Conservation (phyloP, 2,113 vertebrate genomes). For the Albula glossodonta region DNA sequence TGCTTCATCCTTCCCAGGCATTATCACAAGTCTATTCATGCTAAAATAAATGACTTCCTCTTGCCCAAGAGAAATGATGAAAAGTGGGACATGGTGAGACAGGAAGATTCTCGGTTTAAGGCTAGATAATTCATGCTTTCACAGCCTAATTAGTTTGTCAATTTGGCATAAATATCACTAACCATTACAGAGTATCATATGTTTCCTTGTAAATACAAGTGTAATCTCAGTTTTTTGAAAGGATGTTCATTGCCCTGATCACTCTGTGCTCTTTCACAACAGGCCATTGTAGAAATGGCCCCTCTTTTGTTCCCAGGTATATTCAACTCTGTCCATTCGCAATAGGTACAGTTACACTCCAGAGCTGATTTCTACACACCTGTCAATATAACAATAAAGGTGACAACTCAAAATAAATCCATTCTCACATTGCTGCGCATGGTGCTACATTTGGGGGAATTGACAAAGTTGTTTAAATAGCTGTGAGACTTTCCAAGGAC, state of each 20-base stretch:
- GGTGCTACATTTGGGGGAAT: neutral
- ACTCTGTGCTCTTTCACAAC: slow-evolving; percentile 5
- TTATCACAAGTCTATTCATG: slow-evolving; percentile 78
- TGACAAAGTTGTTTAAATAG: neutral
- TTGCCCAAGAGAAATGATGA: slow-evolving; percentile 62
- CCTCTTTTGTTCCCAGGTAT: neutral
- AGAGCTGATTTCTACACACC: neutral
- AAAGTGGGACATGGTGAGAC: slow-evolving; percentile 59
- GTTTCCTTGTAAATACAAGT: slow-evolving; percentile 46
- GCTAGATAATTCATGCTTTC: slow-evolving; percentile 62
- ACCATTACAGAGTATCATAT: slow-evolving; percentile 57
- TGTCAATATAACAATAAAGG: slow-evolving; percentile 5
- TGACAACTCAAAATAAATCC: neutral
- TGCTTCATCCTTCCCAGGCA: slow-evolving; percentile 59
- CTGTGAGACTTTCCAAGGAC: neutral
- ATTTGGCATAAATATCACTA: slow-evolving; percentile 70
- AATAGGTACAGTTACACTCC: neutral
- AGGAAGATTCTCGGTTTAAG: slow-evolving; percentile 60
- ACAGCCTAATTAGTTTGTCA: slow-evolving; percentile 64
- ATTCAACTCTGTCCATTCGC: neutral
- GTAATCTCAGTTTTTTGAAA: slow-evolving; percentile 43
- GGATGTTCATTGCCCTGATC: slow-evolving; percentile 40
- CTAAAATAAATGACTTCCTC: slow-evolving; percentile 75
- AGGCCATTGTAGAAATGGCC: slow-evolving; percentile 1
- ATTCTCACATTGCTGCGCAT: neutral